Evolutionary conservation across 2,797 vertebrate species (phyloP).

Genomic region (Clarias pachynema): DNA sequence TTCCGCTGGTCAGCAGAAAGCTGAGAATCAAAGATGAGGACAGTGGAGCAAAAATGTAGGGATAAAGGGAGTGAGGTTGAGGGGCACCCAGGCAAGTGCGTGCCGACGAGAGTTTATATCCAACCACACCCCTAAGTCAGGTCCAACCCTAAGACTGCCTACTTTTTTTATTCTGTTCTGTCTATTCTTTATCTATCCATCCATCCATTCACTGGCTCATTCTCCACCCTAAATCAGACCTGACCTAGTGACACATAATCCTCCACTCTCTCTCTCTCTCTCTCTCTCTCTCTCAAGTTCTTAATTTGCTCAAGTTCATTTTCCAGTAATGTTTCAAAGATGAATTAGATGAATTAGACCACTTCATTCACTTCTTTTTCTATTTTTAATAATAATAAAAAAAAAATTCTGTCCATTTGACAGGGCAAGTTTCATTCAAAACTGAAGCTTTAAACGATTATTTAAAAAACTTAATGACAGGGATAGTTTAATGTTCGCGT

Average conservation of each 20-base stretch:
- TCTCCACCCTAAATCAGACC: neutral
- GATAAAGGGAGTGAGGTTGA: conserved; percentile 60
- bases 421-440: neutral
- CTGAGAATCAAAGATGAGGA: conserved; percentile 53
- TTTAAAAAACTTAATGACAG: conserved; percentile 17
- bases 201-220: neutral
- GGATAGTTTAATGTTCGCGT: neutral
- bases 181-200: neutral
- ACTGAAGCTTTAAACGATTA: neutral
- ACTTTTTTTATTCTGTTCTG: conserved; percentile 9
- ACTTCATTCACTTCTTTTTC: conserved; percentile 54
- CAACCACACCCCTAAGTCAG: conserved; percentile 73
- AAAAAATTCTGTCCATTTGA: neutral
- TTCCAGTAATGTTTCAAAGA: conserved; percentile 25
- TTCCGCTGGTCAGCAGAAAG: conserved; percentile 51
- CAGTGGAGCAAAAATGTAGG: conserved; percentile 45
- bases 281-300: neutral
- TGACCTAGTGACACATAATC: neutral
- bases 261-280: conserved; percentile 27
- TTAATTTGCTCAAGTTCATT: neutral
- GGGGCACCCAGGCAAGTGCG: conserved; percentile 66
- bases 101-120: conserved; percentile 74
- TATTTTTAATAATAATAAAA: conserved; percentile 27
- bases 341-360: neutral
- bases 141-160: conserved; percentile 51